phyloP scores from a whole-genome alignment of 1,140 invertebrate genomes.

The Trichonephila clavipes region DNA sequence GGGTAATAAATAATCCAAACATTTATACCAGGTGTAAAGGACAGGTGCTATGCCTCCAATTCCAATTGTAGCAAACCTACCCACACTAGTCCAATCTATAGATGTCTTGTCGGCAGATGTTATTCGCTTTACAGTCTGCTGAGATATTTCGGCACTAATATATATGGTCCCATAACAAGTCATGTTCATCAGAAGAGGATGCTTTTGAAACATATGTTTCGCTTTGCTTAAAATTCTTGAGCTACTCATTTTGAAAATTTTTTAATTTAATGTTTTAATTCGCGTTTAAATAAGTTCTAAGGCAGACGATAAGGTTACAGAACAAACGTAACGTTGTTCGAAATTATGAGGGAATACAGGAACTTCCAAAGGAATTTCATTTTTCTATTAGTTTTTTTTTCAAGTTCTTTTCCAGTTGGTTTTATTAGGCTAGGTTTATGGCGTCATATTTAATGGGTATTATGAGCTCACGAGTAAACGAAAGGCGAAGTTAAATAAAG shows the following conservation, averaged over 20 bases:
- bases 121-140: slow-evolving; percentile 83
- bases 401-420: neutral
- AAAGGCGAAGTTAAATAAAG: no score
- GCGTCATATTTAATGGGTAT: neutral
- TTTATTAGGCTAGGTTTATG: neutral
- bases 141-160: slow-evolving; percentile 88
- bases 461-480: no score
- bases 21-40: slow-evolving; percentile 87
- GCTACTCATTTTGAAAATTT: neutral
- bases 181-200: slow-evolving; percentile 87
- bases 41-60: slow-evolving; percentile 84
- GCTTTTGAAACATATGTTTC: slow-evolving; percentile 79
- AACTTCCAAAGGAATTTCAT: neutral
- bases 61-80: slow-evolving; percentile 84
- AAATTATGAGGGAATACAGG: neutral
- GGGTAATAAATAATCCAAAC: slow-evolving; percentile 86
- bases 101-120: neutral
- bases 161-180: slow-evolving; percentile 89
- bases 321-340: neutral
- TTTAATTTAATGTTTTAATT: neutral
- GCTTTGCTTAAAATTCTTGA: neutral
- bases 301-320: neutral
- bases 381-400: neutral
- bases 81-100: slow-evolving; percentile 80
- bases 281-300: neutral